Evolutionary conservation across 1,140 invertebrate genomes (phyloP).

Genomic region (Eubasilissa regina): DNA sequence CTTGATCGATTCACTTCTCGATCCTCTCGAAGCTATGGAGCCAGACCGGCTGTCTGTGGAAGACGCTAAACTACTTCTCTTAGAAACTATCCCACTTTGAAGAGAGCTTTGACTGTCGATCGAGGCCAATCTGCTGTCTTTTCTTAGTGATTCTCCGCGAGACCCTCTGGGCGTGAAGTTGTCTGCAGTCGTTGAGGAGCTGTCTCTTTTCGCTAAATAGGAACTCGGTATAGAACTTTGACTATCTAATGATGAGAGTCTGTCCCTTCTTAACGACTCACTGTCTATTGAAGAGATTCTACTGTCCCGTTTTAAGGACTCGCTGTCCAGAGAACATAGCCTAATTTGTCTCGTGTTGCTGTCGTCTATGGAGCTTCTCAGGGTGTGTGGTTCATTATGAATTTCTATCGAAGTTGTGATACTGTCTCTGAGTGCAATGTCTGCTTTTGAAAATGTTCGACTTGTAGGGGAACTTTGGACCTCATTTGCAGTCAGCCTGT

Average conservation of each 20-base stretch:
- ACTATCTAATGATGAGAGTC: constrained; percentile 47
- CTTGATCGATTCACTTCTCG: constrained; percentile 34
- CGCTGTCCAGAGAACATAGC: constrained; percentile 13
- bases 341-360: not conserved
- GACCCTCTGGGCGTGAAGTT: constrained; percentile 40
- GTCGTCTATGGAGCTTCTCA: constrained; percentile 11
- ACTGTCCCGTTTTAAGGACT: constrained; percentile 30
- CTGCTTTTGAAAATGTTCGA: constrained; percentile 7
- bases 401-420: constrained; percentile 12
- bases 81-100: constrained; percentile 24
- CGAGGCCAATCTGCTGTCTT: constrained; percentile 31
- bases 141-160: constrained; percentile 40
- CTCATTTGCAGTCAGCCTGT: constrained; percentile 14
- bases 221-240: constrained; percentile 48
- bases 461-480: not conserved
- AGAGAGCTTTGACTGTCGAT: constrained; percentile 44
- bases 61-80: constrained; percentile 21
- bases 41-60: constrained; percentile 23
- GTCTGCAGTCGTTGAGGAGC: constrained; percentile 21
- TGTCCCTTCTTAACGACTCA: constrained; percentile 33
- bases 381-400: not conserved
- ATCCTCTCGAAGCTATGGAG: constrained; percentile 19
- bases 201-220: constrained; percentile 34
- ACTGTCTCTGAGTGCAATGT: not conserved
- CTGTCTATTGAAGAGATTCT: constrained; percentile 45